Evolutionary conservation across 2,797 vertebrate species (phyloP).

Genomic region (Lepilemur ruficaudatus): DNA sequence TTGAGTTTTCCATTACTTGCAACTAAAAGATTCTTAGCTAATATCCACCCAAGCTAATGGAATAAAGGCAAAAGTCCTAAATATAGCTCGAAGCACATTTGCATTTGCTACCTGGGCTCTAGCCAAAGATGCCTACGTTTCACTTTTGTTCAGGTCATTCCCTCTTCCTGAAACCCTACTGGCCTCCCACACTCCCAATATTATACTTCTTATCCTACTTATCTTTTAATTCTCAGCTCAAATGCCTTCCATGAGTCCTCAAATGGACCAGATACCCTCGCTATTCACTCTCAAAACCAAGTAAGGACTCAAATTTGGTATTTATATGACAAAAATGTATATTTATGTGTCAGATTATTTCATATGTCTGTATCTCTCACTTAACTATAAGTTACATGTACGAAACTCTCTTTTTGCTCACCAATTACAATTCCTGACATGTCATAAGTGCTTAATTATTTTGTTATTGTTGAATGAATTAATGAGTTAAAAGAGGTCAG

Average conservation of each 20-base stretch:
- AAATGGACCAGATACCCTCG: neutral
- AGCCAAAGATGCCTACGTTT: neutral
- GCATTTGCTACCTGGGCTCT: neutral
- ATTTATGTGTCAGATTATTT: neutral
- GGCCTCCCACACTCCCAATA: neutral
- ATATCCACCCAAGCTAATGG: neutral
- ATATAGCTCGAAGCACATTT: neutral
- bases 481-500: neutral
- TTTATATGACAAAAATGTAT: neutral
- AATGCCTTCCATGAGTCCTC: neutral
- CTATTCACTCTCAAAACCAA: neutral
- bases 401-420: neutral
- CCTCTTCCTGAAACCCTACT: neutral
- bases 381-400: neutral
- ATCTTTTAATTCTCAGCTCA: neutral
- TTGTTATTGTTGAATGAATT: constrained; percentile 5
- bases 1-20: neutral
- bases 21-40: neutral
- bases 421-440: neutral
- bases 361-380: neutral
- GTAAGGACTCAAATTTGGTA: neutral
- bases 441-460: neutral
- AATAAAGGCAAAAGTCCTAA: neutral
- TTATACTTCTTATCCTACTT: neutral
- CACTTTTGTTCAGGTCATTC: neutral